phyloP scores from a whole-genome alignment of 1,140 invertebrate species.

The Dinothrombium tinctorium region DNA sequence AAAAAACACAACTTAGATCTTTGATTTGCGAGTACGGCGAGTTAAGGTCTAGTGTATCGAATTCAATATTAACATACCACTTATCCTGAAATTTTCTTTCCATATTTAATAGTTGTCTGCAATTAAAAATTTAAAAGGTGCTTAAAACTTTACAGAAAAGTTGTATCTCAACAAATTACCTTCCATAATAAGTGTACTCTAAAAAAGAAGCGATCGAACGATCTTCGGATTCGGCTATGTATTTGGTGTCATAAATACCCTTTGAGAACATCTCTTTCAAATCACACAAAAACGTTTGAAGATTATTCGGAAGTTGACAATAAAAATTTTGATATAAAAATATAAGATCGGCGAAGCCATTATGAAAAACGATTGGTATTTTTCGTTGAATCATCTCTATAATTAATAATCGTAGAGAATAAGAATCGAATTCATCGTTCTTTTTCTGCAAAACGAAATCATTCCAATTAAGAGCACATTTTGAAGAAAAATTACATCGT shows the following conservation, averaged over 20 bases:
- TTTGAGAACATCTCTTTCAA: slow-evolving; percentile 24
- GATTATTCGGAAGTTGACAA: slow-evolving; percentile 21
- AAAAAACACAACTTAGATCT: too few relatives aligned
- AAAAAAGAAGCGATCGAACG: slow-evolving; percentile 23
- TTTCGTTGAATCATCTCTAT: slow-evolving; percentile 18
- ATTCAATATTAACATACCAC: slow-evolving; percentile 9
- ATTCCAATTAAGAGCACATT: not conserved
- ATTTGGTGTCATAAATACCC: slow-evolving; percentile 30
- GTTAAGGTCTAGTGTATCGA: slow-evolving; percentile 2
- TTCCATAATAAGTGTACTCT: slow-evolving; percentile 27
- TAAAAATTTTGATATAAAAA: slow-evolving; percentile 29
- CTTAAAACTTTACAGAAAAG: not conserved
- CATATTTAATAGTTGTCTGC: slow-evolving; percentile 19
- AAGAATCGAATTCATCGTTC: slow-evolving; percentile 1
- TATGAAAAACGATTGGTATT: slow-evolving; percentile 26
- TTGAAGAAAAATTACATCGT: slow-evolving; percentile 17
- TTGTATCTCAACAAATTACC: slow-evolving; percentile 18
- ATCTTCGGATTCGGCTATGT: slow-evolving; percentile 24
- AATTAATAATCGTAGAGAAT: slow-evolving; percentile 21
- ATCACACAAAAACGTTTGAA: slow-evolving; percentile 24
- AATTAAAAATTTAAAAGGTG: slow-evolving; percentile 8
- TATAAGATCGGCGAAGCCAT: slow-evolving; percentile 26
- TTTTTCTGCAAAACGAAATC: slow-evolving; percentile 7
- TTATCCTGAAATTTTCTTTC: slow-evolving; percentile 6
- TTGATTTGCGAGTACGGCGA: too few relatives aligned